phyloP scores from a whole-genome alignment of 2,797 vertebrate genomes.

The Protosalanx chinensis region DNA sequence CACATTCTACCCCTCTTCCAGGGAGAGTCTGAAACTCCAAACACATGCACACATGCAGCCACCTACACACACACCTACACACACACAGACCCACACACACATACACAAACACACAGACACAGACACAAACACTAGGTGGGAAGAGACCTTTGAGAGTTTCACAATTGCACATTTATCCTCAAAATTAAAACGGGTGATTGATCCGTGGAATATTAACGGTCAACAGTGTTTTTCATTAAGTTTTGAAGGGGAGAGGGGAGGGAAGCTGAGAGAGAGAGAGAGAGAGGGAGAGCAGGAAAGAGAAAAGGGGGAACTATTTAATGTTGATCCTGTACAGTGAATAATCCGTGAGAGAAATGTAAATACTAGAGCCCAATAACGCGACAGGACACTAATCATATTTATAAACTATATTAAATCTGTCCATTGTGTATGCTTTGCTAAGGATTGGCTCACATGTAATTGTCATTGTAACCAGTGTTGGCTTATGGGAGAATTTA shows the following conservation, averaged over 20 bases:
- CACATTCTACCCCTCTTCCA: constrained; percentile 78
- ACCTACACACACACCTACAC: constrained; percentile 1
- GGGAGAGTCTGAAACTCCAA: constrained; percentile 66
- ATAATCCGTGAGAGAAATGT: constrained; percentile 97
- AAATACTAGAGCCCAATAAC: constrained; percentile 98
- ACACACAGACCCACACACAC: constrained; percentile 1
- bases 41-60: constrained; percentile 29
- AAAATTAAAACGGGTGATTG: constrained; percentile 91
- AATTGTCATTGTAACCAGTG: constrained; percentile 97
- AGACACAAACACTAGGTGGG: constrained; percentile 50
- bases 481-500: constrained; percentile 97
- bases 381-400: constrained; percentile 99
- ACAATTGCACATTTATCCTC: constrained; percentile 80
- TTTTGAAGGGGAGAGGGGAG: constrained; percentile 70
- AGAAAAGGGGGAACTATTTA: constrained; percentile 81
- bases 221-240: constrained; percentile 92
- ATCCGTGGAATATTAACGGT: constrained; percentile 92
- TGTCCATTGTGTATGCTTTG: constrained; percentile 94
- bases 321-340: constrained; percentile 90
- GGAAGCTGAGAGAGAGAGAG: constrained; percentile 56
- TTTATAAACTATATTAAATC: constrained; percentile 99
- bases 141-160: constrained; percentile 74
- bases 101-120: constrained; percentile 25
- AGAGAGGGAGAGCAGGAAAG: constrained; percentile 66
- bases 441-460: constrained; percentile 89